Evolutionary conservation across 1,140 invertebrate genomes (phyloP).

Genomic region (Oedothorax gibbosus): DNA sequence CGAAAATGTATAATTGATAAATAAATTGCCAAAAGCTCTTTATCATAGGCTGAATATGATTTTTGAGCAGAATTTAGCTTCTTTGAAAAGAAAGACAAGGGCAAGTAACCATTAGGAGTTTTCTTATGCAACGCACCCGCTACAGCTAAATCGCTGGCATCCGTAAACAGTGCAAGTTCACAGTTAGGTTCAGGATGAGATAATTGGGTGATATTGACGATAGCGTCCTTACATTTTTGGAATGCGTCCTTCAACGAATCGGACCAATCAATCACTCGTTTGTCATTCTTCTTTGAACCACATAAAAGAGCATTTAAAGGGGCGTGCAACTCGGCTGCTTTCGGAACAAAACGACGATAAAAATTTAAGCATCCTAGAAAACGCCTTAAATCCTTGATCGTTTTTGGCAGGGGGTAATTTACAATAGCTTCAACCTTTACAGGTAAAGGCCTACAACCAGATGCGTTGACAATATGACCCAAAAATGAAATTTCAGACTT

Average conservation of each 20-base stretch:
- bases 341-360: slow-evolving; percentile 22
- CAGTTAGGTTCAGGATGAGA: neutral
- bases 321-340: slow-evolving; percentile 1
- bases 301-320: slow-evolving; percentile 4
- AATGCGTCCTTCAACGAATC: neutral
- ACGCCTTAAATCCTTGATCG: neutral
- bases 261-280: neutral
- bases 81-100: slow-evolving; percentile 26
- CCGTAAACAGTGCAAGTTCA: neutral
- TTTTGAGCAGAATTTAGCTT: slow-evolving; percentile 19
- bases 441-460: neutral
- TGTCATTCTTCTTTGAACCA: neutral
- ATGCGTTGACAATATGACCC: slow-evolving; percentile 22
- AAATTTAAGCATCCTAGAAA: slow-evolving; percentile 35
- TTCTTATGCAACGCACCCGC: neutral
- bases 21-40: slow-evolving; percentile 67
- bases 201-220: neutral
- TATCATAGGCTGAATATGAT: slow-evolving; percentile 69
- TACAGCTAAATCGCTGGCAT: neutral
- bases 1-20: neutral
- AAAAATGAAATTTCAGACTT: slow-evolving; percentile 34
- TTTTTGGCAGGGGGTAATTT: slow-evolving; percentile 10
- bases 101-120: neutral
- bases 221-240: neutral
- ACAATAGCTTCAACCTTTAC: neutral